Percentiles rank a stretch among this genome's conserved stretches.
These are phyloP conservation scores for Limnephilus rhombicus DNA, from an alignment of 2,888 invertebrate species.

Conservation along the genomic window DNA sequence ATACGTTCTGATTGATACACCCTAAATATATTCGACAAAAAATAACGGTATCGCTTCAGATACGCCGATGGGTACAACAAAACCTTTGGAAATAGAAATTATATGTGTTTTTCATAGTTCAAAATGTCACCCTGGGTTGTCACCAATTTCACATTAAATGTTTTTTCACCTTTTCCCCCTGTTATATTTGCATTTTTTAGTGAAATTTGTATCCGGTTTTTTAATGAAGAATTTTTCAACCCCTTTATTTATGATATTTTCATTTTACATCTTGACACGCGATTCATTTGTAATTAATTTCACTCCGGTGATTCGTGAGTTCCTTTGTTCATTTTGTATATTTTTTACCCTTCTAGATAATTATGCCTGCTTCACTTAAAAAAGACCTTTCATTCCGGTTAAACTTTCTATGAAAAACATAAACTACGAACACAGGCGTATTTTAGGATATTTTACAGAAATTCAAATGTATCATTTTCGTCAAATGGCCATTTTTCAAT, in stretches of 20 bases:
- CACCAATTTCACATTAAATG: background rate
- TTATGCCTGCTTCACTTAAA: background rate
- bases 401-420: background rate
- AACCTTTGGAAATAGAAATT: background rate
- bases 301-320: background rate
- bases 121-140: background rate
- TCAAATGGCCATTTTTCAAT: too few species aligned
- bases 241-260: background rate
- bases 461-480: too few species aligned
- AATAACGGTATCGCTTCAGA: background rate
- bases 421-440: background rate
- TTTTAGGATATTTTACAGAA: too few species aligned
- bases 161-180: background rate
- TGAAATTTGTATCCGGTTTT: background rate
- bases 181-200: background rate
- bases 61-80: background rate
- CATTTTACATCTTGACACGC: background rate
- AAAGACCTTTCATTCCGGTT: background rate
- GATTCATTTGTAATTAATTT: background rate
- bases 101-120: background rate
- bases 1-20: too few species aligned
- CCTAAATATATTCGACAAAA: too few species aligned
- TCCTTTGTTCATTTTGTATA: background rate
- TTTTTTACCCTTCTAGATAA: background rate
- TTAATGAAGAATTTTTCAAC: background rate